Percentiles rank a stretch among this genome's conserved stretches.
Evolutionary conservation across 2,797 vertebrate species (phyloP).

Genomic region (Urocyon cinereoargenteus): DNA sequence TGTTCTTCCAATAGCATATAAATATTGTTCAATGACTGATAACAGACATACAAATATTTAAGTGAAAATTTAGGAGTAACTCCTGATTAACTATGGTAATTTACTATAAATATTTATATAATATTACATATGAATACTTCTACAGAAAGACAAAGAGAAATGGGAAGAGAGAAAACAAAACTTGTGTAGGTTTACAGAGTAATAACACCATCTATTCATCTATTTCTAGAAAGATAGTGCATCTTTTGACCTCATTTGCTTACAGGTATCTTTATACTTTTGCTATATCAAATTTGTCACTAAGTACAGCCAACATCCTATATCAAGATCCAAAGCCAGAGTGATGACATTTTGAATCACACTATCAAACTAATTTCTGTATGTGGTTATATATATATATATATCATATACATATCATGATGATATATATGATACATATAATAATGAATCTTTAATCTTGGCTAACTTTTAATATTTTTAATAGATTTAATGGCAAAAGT

Average conservation of each 20-base stretch:
- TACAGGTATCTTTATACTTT: not conserved
- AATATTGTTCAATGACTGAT: not conserved
- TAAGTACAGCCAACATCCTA: not conserved
- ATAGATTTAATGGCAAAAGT: not conserved
- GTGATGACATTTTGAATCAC: not conserved
- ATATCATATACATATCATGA: too few relatives aligned
- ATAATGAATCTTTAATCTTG: not conserved
- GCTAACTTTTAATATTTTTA: constrained; percentile 18
- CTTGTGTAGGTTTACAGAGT: not conserved
- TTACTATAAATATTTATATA: too few relatives aligned
- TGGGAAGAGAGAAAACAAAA: not conserved
- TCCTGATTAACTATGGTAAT: not conserved
- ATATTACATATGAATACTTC: too few relatives aligned
- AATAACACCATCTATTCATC: not conserved
- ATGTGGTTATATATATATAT: not conserved
- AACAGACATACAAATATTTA: not conserved
- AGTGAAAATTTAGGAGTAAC: not conserved
- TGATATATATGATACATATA: too few relatives aligned
- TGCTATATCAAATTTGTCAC: not conserved
- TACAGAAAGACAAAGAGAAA: not conserved
- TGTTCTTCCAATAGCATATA: not conserved
- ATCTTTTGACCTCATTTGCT: not conserved
- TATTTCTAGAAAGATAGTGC: not conserved
- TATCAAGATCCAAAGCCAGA: not conserved
- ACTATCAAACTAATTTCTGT: not conserved